These are phyloP conservation scores for Stegostoma tigrinum DNA, from an alignment of 2,113 vertebrate genomes.

Conservation along the genomic window DNA sequence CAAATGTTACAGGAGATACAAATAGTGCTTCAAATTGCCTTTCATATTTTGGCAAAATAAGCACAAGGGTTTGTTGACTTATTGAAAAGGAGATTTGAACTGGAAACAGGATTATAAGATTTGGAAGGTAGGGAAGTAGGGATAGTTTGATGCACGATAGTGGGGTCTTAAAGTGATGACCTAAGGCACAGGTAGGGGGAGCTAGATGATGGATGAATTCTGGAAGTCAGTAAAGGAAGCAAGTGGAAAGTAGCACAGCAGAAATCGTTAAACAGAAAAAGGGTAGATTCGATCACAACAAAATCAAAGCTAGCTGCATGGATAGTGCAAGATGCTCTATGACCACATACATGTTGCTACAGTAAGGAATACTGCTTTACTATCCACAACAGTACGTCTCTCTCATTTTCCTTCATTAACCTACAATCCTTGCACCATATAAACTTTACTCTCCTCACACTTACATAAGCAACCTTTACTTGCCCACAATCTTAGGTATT, in stretches of 20 bases:
- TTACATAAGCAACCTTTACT: neutral
- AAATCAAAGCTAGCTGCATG: neutral
- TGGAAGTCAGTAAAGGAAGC: neutral
- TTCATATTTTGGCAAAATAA: neutral
- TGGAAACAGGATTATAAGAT: neutral
- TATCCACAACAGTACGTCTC: neutral
- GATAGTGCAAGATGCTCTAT: neutral
- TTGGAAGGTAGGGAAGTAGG: neutral
- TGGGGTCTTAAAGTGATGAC: neutral
- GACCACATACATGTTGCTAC: neutral
- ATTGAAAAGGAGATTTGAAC: neutral
- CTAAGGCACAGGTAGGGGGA: neutral
- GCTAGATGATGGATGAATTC: too few species aligned
- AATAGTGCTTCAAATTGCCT: neutral
- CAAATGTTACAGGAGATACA: neutral
- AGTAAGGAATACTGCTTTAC: neutral
- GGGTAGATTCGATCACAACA: neutral
- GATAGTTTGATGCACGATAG: neutral
- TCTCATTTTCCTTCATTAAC: neutral
- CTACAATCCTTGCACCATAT: neutral
- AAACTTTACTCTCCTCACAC: neutral
- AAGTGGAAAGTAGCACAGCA: neutral
- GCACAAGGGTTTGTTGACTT: neutral
- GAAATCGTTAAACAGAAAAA: neutral
- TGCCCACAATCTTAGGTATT: neutral